A percentile compares a stretch with the other conserved stretches of the same genome.
Conservation (phyloP, 2,113 vertebrate genomes). For the Andinoacara biseriatus region DNA sequence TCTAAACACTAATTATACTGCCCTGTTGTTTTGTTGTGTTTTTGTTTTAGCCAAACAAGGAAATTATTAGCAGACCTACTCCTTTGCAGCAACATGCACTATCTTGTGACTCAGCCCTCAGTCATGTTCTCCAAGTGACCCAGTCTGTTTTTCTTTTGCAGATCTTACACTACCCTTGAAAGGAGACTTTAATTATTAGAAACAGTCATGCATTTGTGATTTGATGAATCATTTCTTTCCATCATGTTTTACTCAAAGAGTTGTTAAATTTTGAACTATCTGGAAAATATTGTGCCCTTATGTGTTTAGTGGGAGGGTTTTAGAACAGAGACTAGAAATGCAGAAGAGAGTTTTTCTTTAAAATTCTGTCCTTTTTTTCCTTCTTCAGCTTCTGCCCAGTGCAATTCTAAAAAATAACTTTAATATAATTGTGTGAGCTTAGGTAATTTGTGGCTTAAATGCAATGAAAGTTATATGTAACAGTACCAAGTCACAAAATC, state of each 20-base stretch:
- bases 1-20: constrained; percentile 70
- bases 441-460: too few relatives aligned
- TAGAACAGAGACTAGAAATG: background rate
- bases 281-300: constrained; percentile 13
- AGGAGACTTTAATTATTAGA: constrained; percentile 12
- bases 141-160: constrained; percentile 48
- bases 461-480: too few relatives aligned
- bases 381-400: background rate
- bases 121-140: constrained; percentile 61
- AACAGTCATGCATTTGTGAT: background rate
- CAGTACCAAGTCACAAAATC: too few relatives aligned
- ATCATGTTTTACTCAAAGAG: constrained; percentile 19
- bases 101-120: constrained; percentile 53
- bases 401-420: too few relatives aligned
- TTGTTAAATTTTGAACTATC: background rate
- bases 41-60: constrained; percentile 60
- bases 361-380: background rate
- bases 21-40: constrained; percentile 71
- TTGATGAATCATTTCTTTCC: constrained; percentile 7
- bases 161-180: constrained; percentile 38
- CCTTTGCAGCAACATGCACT: constrained; percentile 8
- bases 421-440: too few relatives aligned
- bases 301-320: background rate
- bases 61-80: constrained; percentile 73
- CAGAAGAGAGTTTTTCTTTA: background rate